Evolutionary conservation across 2,797 vertebrate genomes (phyloP).

Genomic region (Scleropages formosus): DNA sequence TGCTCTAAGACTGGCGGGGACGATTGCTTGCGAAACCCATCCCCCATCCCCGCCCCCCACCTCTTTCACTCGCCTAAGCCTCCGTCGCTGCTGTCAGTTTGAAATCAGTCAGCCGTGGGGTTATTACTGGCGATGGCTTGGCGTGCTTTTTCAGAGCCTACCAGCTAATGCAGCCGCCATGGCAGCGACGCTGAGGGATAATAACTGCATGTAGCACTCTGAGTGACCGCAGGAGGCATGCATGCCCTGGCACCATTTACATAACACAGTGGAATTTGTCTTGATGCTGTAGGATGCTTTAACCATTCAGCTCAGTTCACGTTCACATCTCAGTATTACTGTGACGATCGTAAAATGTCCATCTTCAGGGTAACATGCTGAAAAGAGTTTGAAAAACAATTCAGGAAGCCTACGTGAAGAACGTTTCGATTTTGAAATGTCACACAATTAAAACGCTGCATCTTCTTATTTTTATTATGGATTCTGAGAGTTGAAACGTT

Average conservation of each 20-base stretch:
- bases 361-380: neutral
- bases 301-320: neutral
- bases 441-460: no score
- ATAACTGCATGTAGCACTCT: neutral
- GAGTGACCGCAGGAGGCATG: neutral
- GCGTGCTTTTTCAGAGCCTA: constrained; percentile 16
- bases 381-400: neutral
- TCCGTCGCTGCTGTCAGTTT: constrained; percentile 35
- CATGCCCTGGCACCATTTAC: constrained; percentile 2
- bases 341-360: neutral
- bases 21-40: constrained; percentile 12
- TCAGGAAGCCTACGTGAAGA: neutral
- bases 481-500: no score
- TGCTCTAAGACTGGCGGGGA: constrained; percentile 29
- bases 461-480: no score
- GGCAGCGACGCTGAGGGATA: neutral
- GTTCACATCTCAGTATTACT: neutral
- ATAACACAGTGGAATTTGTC: constrained; percentile 1
- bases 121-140: constrained; percentile 34
- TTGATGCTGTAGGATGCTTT: no score
- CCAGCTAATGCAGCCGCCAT: constrained; percentile 28
- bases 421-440: no score
- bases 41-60: constrained; percentile 8
- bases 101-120: constrained; percentile 12
- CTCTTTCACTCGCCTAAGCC: neutral